phyloP scores from a whole-genome alignment of 2,113 vertebrate species.

The Paradoxurus hermaphroditus region DNA sequence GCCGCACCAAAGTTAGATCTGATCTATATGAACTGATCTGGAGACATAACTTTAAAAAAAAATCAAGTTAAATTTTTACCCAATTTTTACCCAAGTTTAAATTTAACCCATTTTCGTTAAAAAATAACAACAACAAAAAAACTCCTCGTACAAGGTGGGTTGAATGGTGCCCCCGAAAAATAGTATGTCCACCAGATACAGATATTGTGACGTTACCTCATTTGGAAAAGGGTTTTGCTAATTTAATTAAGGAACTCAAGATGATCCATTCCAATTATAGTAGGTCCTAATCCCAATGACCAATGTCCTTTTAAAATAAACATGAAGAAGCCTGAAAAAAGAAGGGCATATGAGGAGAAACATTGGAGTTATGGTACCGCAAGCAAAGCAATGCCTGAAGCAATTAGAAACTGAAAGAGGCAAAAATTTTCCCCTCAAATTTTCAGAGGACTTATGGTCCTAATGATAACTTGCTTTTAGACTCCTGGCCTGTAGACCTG shows the following conservation, averaged over 20 bases:
- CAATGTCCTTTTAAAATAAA: neutral
- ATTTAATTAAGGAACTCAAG: neutral
- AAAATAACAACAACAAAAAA: neutral
- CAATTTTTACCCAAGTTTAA: too few species aligned
- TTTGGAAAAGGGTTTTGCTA: neutral
- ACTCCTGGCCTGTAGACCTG: neutral
- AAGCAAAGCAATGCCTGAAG: neutral
- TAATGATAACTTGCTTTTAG: neutral
- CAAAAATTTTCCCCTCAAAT: neutral
- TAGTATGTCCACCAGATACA: neutral
- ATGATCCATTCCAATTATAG: neutral
- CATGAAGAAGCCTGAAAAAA: neutral
- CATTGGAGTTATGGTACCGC: neutral
- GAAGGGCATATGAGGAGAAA: neutral
- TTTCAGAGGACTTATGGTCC: neutral
- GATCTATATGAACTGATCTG: neutral
- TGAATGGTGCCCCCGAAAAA: neutral
- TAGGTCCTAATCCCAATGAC: neutral
- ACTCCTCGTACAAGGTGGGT: neutral
- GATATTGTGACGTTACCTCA: neutral
- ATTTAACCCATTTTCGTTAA: neutral
- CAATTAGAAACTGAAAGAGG: neutral
- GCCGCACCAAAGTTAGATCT: neutral
- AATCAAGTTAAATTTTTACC: too few species aligned
- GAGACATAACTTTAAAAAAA: neutral